Base-by-base conservation (phyloP, 2,797 vertebrate species). In the Leptoclinus maculatus region DNA sequence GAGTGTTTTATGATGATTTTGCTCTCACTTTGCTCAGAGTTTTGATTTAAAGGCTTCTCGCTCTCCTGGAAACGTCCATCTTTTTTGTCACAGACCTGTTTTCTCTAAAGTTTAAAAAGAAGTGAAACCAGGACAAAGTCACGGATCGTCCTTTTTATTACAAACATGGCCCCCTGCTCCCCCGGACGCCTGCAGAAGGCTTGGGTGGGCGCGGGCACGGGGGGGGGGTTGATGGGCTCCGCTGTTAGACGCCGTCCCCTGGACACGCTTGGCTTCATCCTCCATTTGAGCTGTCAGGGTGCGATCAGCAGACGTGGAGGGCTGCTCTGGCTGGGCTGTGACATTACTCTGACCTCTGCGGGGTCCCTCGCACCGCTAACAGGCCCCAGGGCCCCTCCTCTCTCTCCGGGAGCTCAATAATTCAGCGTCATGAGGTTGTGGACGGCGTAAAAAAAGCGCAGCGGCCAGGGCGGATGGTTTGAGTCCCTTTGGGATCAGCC, bases 291-390 rank as follows among this genome's bases (percentile, higher is more conserved):
- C 82, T 75, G 85, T 87, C 85, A 79, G 69, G 57, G 75, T 84
- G 83, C 82, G 68, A 78, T 86, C 87, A 81, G 79, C 73, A 78
- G 79, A 77, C 85, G 47, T 13, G 88, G 77, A 60, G 73, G 54
- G 53, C 16, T n/a, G 0, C 69, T 77, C n/a, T 23, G 71, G 57
- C 80, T 32, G 82, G 69, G 72, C 75, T 25, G 59, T 74, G 86
- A 89, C 83, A 79, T 86, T 49, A 53, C 71, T 82, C 51, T 86
- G 87, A 90, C 88, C 89, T 80, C 79, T 76, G 82, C 43, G 7
- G 76, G 79, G 84, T 75, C 81, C 76, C 79, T 80, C 70, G n/a
- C 38, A 38, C 66, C 51, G 10, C 88, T 78, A 78, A 86, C 66
- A 17, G 76, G 53, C 83, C 74, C 75, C 65, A 2, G 45, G 49